A percentile compares a stretch with the other conserved stretches of the same genome.
Conservation (phyloP, 64 coral and sea anemone species). For the Stichodactyla mertensii region DNA sequence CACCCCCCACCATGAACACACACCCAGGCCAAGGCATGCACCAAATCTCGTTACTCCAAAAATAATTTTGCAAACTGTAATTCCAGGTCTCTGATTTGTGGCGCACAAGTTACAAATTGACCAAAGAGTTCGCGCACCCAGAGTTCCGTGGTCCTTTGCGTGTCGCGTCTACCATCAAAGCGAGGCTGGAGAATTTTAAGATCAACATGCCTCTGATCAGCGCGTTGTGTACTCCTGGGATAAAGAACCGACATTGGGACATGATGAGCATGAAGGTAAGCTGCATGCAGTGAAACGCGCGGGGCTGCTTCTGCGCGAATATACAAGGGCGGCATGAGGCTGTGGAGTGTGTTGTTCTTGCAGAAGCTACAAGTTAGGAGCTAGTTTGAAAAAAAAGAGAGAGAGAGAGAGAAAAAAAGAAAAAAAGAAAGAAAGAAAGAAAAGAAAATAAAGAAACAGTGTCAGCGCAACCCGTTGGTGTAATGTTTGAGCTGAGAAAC, state of each 20-base stretch:
- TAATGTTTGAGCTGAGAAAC: no score
- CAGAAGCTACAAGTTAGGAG: no score
- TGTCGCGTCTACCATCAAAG: conserved; percentile 75
- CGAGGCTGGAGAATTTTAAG: conserved; percentile 89
- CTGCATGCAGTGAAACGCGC: not conserved
- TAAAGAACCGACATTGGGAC: conserved; percentile 93
- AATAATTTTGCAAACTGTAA: not conserved
- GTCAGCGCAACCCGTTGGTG: no score
- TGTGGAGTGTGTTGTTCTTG: no score
- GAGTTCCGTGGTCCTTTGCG: conserved; percentile 88
- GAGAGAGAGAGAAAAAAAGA: no score
- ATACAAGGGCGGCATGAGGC: no score
- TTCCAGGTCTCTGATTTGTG: conserved; percentile 82
- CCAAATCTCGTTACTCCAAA: not conserved
- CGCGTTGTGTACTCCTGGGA: conserved; percentile 89
- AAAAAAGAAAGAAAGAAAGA: no score
- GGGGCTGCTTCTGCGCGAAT: no score
- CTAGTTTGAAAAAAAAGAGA: no score
- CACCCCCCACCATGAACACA: no score
- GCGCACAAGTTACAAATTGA: conserved; percentile 91
- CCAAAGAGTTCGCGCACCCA: conserved; percentile 86
- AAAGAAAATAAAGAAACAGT: no score
- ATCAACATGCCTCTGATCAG: conserved; percentile 93
- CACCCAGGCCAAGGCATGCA: no score
- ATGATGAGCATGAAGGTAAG: conserved; percentile 47